These are phyloP conservation scores for Cygnus atratus DNA, from an alignment of 2,113 vertebrate genomes.

Conservation along the genomic window DNA sequence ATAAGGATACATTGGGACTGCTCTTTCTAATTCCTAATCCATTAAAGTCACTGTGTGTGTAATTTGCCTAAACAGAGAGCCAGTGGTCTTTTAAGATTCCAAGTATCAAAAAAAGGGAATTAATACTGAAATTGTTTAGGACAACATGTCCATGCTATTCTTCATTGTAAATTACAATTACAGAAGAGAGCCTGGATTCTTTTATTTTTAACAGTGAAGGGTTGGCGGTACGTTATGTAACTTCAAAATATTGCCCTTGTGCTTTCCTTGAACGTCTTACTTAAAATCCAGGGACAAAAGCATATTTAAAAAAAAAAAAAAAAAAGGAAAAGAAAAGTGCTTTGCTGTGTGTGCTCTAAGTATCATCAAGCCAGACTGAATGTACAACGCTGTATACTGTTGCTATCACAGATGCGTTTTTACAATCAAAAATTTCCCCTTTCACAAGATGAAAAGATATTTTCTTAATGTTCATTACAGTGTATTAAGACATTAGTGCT, in stretches of 20 bases:
- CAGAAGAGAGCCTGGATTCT: slow-evolving; percentile 20
- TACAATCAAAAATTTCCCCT: slow-evolving; percentile 12
- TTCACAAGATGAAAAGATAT: slow-evolving; percentile 42
- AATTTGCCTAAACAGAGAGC: slow-evolving; percentile 10
- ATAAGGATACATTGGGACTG: background rate
- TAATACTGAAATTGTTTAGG: slow-evolving; percentile 21
- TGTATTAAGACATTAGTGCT: slow-evolving; percentile 30
- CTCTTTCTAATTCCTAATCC: background rate
- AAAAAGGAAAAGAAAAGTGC: background rate
- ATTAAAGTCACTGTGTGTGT: background rate
- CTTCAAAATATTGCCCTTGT: slow-evolving; percentile 35
- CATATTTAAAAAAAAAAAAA: background rate
- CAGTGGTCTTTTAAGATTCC: slow-evolving; percentile 13
- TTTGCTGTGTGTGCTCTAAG: background rate
- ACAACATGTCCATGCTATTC: background rate
- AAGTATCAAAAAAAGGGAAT: slow-evolving; percentile 14
- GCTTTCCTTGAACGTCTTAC: slow-evolving; percentile 16
- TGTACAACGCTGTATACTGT: background rate
- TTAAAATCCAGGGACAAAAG: slow-evolving; percentile 35
- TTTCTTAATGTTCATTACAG: slow-evolving; percentile 49
- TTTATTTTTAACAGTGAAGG: slow-evolving; percentile 43
- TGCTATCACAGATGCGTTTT: background rate
- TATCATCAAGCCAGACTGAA: background rate
- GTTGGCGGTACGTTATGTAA: slow-evolving; percentile 47
- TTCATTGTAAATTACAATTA: slow-evolving; percentile 28